Evolutionary conservation across 30 jellyfish, hydroid and myxozoan species (phyloP), one percentile per base, ranked within the genome.

Genomic region (Turritopsis dohrnii): DNA sequence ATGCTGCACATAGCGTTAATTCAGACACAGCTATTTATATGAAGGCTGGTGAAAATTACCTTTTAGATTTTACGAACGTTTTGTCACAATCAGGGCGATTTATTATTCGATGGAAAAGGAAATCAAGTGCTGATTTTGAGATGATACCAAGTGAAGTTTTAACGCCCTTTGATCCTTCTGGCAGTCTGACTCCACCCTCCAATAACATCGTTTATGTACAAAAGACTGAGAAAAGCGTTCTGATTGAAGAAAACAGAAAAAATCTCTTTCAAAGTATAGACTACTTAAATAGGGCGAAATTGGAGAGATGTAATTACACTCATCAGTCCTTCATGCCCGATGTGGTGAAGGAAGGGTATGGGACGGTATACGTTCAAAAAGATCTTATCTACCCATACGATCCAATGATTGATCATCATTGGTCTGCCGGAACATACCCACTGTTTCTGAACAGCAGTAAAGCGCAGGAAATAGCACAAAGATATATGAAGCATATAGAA

Each of bases 381-480:
- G 93, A 88, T 54, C 41, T 54, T n/a, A 81, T 82, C 29, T 92
- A 84, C 75, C 98, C 98, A 27, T 29, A 71, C 21, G 75, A 82
- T 65, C 25, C 19, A 29, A 18, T 82, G 86, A 31, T 82, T 18
- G 83, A 72, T 18, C 29, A 69, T 75, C 89, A 82, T 82, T 24
- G 25, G 18, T 24, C 69, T 24, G 53, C 52, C 9, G 89, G 74
- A 17, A 19, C 30, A 17, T 29, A 54, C 20, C 52, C 0, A 24
- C 74, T 53, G 30, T 27, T 26, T 22, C 28, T 82, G 16, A 85
- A 82, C 31, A 26, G 66, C 18, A 31, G 71, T 25, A 82, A 31
- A 26, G 89, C 89, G 19, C 25, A 25, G 21, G 73, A 82, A 18
- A 85, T 82, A 1, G 71, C 25, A 21, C 25, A 82, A 28, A 28